Base-by-base conservation (phyloP, 2,888 invertebrate species). In the Drosophila colorata region DNA sequence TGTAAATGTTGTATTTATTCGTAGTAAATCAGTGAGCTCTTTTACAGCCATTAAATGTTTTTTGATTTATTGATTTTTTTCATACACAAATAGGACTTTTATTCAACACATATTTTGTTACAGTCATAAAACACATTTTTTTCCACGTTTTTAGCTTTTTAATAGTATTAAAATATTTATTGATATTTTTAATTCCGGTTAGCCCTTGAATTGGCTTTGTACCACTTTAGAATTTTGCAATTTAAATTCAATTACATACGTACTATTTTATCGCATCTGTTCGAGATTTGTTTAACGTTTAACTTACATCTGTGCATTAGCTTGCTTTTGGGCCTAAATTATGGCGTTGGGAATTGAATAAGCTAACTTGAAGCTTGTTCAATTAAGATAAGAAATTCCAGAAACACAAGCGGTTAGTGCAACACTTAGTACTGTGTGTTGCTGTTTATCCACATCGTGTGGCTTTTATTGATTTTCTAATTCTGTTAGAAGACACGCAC, bases 381-480 rank as follows among this genome's bases (percentile, higher is more conserved):
- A 44, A 49, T 57, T 49, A 44, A 20, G 38, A n/a, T 13, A 23
- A n/a, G 11, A 37, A 58, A 51, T 51, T 28, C 25, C 7, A 44
- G 2, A 20, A 28, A 18, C 23, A 48, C 20, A 46, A 28, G 18
- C 18, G 9, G 8, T 33, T 48, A 13, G 14, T 37, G n/a, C 1
- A 11, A 11, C 33, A 9, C 2, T 5, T 2, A 9, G 28, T 25
- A 8, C 0, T 41, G 20, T 18, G 18, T 37, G 20, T 13, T 37
- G 3, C 13, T 18, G 2, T 28, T 23, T 4, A 1, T 0, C 23
- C 1, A 13, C 51, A 43, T 58, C 40, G 9, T 38, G 43, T 33
- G 35, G 28, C 7, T 9, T 14, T 56, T 64, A 76, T 76, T 66
- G 71, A 71, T 71, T 76, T 48, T 41, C 35, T 23, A 7, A 37